Base-by-base conservation (phyloP, 2,888 invertebrate species). In the Hirtodrosophila alboralis region DNA sequence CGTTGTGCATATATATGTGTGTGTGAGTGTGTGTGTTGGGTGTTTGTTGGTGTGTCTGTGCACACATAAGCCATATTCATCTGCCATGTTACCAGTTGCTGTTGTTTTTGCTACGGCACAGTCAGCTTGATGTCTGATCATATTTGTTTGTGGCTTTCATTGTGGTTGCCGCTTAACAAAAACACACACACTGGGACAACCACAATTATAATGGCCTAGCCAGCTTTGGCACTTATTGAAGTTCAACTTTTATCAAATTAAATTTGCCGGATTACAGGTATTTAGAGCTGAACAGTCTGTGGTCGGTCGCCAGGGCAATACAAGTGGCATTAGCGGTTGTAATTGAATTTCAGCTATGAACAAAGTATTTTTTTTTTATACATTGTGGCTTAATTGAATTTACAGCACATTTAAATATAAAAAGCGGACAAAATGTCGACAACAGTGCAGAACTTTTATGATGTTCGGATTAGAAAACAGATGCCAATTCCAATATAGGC, bases 311-410 rank as follows among this genome's bases (percentile, higher is more conserved):
- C 49, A 38, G 62, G 63, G 62, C 74, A 74, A 74, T 77, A 69
- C 84, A 84, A 83, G 70, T 84, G 83, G 85, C 76, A 84, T 84
- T 84, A 86, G 84, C 65, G 84, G 87, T 86, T 84, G 71, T 84
- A 87, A 84, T 81, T 81, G 84, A 81, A 81, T 75, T 85, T 73
- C 56, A 56, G 70, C 62, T 40, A 66, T 59, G 65, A 60, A 60
- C 31, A 47, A 30, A 43, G 57, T 21, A 21, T 21, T 18, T 33
- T 56, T 10, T 52, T 52, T 51, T 43, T 53, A 14, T 36, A 51
- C 30, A 28, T 44, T 34, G 27, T 26, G 52, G 62, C 53, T 51
- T 79, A 60, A 85, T 83, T 79, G 63, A 83, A 83, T 85, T 79
- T 72, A 53, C 47, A 47, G 40, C 38, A 58, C 45, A 58, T 81